Percentiles rank a stretch among this genome's conserved stretches.
Conservation (phyloP, 1,140 invertebrate species). For the Drosophila melanica region DNA sequence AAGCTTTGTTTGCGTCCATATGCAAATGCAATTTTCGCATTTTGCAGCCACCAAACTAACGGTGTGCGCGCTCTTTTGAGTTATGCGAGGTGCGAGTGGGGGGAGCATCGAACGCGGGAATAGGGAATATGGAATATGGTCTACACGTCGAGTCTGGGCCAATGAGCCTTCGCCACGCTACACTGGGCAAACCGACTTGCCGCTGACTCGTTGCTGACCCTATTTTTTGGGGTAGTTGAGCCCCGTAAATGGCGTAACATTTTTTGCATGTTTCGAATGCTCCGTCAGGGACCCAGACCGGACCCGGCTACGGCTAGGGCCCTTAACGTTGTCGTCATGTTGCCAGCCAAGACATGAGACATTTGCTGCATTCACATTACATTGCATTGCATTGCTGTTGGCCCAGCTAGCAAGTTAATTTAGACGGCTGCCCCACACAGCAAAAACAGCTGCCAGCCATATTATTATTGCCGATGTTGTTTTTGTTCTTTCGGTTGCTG, state of each 20-base stretch:
- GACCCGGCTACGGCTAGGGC: slow-evolving; percentile 14
- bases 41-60: slow-evolving; percentile 61
- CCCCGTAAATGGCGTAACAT: slow-evolving; percentile 76
- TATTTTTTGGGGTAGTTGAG: slow-evolving; percentile 69
- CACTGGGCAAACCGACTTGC: slow-evolving; percentile 55
- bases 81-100: slow-evolving; percentile 69
- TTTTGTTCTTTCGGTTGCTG: slow-evolving; percentile 27
- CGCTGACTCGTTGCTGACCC: slow-evolving; percentile 51
- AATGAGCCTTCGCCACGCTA: slow-evolving; percentile 80
- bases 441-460: slow-evolving; percentile 74
- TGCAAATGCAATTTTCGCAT: slow-evolving; percentile 80
- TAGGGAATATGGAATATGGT: background rate
- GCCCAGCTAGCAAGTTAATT: slow-evolving; percentile 73
- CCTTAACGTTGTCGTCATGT: slow-evolving; percentile 77
- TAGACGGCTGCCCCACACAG: slow-evolving; percentile 51
- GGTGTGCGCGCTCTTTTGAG: slow-evolving; percentile 82
- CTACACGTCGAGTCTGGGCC: slow-evolving; percentile 53
- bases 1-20: slow-evolving; percentile 72
- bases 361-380: slow-evolving; percentile 58
- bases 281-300: slow-evolving; percentile 13
- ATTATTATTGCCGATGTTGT: slow-evolving; percentile 53
- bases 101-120: background rate
- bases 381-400: slow-evolving; percentile 53
- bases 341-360: slow-evolving; percentile 59
- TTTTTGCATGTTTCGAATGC: slow-evolving; percentile 69